Evolutionary conservation across 2,113 vertebrate species (phyloP).

Genomic region (Dendropsophus ebraccatus): DNA sequence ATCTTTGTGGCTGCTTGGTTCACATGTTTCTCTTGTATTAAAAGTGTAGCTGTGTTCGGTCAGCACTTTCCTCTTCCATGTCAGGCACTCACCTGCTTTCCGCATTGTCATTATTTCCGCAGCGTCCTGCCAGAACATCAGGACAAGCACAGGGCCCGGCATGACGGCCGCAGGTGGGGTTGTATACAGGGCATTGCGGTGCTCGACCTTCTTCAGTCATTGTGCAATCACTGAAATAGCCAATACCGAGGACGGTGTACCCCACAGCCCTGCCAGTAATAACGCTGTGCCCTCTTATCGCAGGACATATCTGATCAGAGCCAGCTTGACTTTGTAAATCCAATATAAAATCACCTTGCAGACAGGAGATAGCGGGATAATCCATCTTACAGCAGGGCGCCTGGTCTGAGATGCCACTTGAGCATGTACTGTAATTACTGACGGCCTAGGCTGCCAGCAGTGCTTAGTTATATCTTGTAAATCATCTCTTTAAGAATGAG

Average conservation of each 20-base stretch:
- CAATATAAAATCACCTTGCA: slow-evolving; percentile 32
- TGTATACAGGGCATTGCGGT: not conserved
- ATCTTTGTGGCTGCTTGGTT: too few species aligned
- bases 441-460: not conserved
- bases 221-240: slow-evolving; percentile 27
- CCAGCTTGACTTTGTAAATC: slow-evolving; percentile 49
- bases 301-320: slow-evolving; percentile 39
- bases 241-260: not conserved
- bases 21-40: too few species aligned
- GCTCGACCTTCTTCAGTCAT: slow-evolving; percentile 59
- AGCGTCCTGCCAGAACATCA: not conserved
- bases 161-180: not conserved
- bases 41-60: too few species aligned
- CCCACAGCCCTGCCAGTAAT: slow-evolving; percentile 40
- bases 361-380: not conserved
- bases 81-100: not conserved
- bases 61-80: not conserved
- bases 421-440: not conserved
- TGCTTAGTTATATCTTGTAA: not conserved
- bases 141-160: not conserved
- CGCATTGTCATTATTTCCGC: not conserved
- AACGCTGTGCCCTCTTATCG: slow-evolving; percentile 30
- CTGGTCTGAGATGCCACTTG: not conserved
- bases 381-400: not conserved
- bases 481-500: too few species aligned